phyloP scores from a whole-genome alignment of 1,140 invertebrate genomes.

The Dufourea novaeangliae region DNA sequence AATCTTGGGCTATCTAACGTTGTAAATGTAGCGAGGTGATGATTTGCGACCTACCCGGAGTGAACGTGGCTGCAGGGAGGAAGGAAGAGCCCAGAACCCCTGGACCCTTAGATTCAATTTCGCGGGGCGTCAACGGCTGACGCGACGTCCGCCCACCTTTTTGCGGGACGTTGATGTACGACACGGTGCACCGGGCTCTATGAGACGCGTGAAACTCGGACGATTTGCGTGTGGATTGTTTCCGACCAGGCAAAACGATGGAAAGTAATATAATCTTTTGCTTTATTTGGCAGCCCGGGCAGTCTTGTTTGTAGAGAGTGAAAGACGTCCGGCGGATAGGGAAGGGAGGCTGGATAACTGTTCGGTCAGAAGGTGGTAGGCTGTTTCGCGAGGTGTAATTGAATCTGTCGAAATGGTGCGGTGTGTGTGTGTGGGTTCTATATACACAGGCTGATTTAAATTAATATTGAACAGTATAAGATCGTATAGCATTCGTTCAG shows the following conservation, averaged over 20 bases:
- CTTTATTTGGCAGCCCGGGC: background rate
- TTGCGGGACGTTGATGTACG: constrained; percentile 77
- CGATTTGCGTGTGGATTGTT: constrained; percentile 38
- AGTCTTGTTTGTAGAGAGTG: constrained; percentile 8
- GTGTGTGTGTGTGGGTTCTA: constrained; percentile 1
- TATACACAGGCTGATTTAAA: background rate
- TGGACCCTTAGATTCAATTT: constrained; percentile 81
- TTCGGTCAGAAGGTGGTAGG: background rate
- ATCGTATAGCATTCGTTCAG: too few relatives aligned
- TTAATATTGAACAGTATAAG: background rate
- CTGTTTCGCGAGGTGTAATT: background rate
- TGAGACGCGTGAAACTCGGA: constrained; percentile 51
- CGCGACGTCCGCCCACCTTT: constrained; percentile 80
- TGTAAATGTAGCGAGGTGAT: constrained; percentile 79
- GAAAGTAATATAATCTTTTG: background rate
- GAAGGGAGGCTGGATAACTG: background rate
- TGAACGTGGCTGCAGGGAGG: constrained; percentile 60
- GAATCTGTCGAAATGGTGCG: constrained; percentile 9
- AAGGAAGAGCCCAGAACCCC: constrained; percentile 31
- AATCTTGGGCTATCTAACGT: constrained; percentile 79
- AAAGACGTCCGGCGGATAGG: background rate
- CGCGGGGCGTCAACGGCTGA: constrained; percentile 78
- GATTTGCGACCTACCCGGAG: constrained; percentile 80
- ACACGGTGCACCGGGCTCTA: constrained; percentile 63
- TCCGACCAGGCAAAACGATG: constrained; percentile 11